Evolutionary conservation across 2,113 vertebrate genomes (phyloP).

Genomic region (Geococcyx californianus): DNA sequence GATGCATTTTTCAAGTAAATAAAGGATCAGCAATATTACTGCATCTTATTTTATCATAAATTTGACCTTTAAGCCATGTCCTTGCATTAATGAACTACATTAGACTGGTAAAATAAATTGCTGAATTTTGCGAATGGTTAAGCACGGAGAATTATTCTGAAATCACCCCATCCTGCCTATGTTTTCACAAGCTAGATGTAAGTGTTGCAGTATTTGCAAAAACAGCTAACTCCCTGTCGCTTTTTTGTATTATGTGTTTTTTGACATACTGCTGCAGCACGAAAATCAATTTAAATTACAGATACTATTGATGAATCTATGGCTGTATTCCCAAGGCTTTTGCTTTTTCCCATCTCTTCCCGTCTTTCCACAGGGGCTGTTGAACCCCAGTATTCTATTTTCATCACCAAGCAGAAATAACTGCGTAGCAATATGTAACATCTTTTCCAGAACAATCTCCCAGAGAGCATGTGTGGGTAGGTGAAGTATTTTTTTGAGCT

Average conservation of each 20-base stretch:
- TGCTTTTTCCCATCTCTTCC: fast-evolving
- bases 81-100: neutral
- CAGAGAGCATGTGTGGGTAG: neutral
- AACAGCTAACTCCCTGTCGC: neutral
- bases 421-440: neutral
- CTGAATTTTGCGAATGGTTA: neutral
- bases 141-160: neutral
- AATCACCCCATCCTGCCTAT: neutral
- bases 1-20: neutral
- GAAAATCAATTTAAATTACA: neutral
- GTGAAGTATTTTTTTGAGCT: slow-evolving; percentile 1
- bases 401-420: neutral
- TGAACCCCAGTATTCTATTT: neutral
- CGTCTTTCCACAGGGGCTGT: neutral
- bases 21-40: neutral
- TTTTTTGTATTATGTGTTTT: neutral
- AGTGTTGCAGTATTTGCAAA: neutral
- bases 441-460: neutral
- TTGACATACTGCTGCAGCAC: neutral
- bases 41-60: neutral
- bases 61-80: neutral
- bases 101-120: neutral
- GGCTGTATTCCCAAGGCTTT: neutral
- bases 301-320: neutral
- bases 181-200: neutral